These are phyloP conservation scores for Apocheima hispidaria DNA, from an alignment of 2,888 invertebrate species.

Conservation along the genomic window DNA sequence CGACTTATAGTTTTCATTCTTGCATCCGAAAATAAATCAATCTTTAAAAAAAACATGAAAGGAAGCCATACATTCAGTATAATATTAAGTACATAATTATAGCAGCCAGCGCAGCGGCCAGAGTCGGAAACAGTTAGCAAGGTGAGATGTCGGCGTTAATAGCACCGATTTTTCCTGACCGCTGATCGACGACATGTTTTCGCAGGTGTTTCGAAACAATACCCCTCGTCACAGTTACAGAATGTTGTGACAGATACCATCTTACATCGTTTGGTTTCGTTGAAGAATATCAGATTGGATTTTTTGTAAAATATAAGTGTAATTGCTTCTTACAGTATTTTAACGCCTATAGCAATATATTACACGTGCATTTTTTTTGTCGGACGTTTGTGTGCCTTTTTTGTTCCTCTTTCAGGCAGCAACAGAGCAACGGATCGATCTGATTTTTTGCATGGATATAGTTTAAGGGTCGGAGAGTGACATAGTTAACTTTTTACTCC, in stretches of 20 bases:
- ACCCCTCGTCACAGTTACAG: conserved; percentile 36
- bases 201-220: conserved; percentile 63
- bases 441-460: no score
- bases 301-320: background rate
- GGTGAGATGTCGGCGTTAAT: conserved; percentile 65
- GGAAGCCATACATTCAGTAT: conserved; percentile 34
- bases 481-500: no score
- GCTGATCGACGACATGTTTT: conserved; percentile 54
- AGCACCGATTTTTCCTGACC: conserved; percentile 60
- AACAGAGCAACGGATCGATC: no score
- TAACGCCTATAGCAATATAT: no score
- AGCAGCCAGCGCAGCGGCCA: conserved; percentile 13
- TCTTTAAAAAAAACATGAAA: conserved; percentile 13
- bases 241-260: conserved; percentile 37
- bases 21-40: conserved; percentile 7
- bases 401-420: no score
- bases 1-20: conserved; percentile 18
- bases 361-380: no score
- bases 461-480: no score
- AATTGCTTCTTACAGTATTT: background rate
- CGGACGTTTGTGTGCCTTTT: no score
- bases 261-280: conserved; percentile 6
- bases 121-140: conserved; percentile 79
- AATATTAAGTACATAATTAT: conserved; percentile 28
- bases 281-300: background rate